Base-by-base conservation (phyloP, 2,113 vertebrate genomes). In the Dasyprocta punctata region DNA sequence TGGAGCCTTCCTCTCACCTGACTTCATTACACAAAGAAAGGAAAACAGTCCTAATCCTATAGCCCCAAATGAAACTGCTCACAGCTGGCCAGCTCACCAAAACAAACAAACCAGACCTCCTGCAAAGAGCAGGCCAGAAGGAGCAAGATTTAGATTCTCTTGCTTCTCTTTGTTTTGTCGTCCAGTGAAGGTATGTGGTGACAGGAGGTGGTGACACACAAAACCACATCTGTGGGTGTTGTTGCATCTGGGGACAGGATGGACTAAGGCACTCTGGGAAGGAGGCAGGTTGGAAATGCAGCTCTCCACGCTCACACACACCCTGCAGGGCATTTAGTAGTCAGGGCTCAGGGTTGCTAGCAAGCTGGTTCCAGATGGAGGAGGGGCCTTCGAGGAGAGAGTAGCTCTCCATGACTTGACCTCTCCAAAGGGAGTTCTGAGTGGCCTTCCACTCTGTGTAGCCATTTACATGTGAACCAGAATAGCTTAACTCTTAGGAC, bases 51-150 rank as follows among this genome's bases (percentile, higher is more conserved):
- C 77, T 95, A 41, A 96, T 94, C 47, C 89, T 28, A n/a, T 0
- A 86, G 81, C 82, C 94, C 81, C 65, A 88, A 96, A 49, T 63
- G 16, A 95, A 95, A 82, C 93, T 96, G 38, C 52, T 78, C 14
- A n/a, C 92, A 97, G 96, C 95, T 92, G 88, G 88, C 94, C 58
- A 82, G 52, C 90, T 88, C 90, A 94, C 85, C 86, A 88, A 88
- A 95, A 88, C 90, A 95, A 97, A 95, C 22, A 90, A 95, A 91
- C 52, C 38, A 49, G 56, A 44, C 33, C 71, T 85, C 81, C 86
- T n/a, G 8, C 0, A 1, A 58, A 36, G 89, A 56, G 26, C 47
- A 88, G 87, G 38, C 14, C 14, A 4, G 90, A 58, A 58, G 19
- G 52, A 78, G 83, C 7, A n/a, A 78, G 88, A 52, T 36, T 8